Conservation (phyloP, 2,888 invertebrate species). For the Caradrina clavipalpis region DNA sequence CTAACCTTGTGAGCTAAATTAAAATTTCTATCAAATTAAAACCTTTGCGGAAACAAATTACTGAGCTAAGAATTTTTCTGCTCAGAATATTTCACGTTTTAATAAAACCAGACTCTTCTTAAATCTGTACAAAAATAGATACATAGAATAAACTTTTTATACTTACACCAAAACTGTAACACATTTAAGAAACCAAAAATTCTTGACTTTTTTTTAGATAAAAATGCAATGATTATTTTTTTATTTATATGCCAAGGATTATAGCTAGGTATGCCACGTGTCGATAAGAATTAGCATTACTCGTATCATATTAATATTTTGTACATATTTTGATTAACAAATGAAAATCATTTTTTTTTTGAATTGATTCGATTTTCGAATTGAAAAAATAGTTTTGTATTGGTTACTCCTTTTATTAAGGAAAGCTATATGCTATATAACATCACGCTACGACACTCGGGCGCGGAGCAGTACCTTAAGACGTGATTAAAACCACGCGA, state of each 20-base stretch:
- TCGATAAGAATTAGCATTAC: neutral
- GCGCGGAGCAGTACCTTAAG: too few species aligned
- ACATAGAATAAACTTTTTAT: neutral
- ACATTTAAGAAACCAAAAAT: neutral
- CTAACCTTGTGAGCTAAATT: slow-evolving; percentile 11
- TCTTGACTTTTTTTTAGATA: neutral
- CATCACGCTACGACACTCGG: too few species aligned
- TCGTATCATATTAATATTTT: neutral
- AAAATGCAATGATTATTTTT: neutral
- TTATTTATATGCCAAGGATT: neutral
- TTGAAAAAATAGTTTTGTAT: too few species aligned
- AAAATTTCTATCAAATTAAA: neutral
- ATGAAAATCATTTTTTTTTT: neutral
- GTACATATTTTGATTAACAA: neutral
- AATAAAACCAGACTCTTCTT: neutral
- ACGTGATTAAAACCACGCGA: too few species aligned
- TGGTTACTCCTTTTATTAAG: too few species aligned
- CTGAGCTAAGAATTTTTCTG: neutral
- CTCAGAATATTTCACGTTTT: neutral
- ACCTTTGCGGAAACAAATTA: slow-evolving; percentile 1
- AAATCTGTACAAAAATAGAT: neutral
- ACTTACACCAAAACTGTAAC: neutral
- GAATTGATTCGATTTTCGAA: too few species aligned
- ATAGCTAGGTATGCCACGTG: neutral
- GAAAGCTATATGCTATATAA: too few species aligned